These are phyloP conservation scores for Sinocyclocheilus anshuiensis DNA, from an alignment of 2,113 vertebrate species.

Conservation along the genomic window DNA sequence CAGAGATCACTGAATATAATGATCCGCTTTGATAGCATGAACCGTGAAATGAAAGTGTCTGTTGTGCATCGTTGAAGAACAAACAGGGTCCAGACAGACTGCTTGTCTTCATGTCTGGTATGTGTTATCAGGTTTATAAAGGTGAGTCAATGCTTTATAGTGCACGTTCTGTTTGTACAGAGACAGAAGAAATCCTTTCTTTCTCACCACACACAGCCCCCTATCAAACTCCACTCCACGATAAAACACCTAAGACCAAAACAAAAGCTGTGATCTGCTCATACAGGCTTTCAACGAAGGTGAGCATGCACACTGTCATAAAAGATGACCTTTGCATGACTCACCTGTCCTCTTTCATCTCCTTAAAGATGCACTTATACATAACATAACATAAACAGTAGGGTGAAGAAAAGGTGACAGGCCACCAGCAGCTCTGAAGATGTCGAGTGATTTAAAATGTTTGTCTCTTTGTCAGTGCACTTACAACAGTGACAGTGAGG, in stretches of 20 bases:
- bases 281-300: conserved; percentile 22
- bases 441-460: conserved; percentile 38
- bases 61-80: conserved; percentile 7
- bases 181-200: neutral
- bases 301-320: neutral
- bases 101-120: conserved; percentile 21
- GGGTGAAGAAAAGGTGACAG: conserved; percentile 43
- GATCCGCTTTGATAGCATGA: neutral
- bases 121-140: conserved; percentile 24
- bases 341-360: conserved; percentile 46
- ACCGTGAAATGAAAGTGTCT: conserved; percentile 11
- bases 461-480: conserved; percentile 33
- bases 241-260: conserved; percentile 29
- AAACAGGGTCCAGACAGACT: conserved; percentile 9
- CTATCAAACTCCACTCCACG: conserved; percentile 12
- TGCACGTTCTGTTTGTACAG: neutral
- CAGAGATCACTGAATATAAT: conserved; percentile 5
- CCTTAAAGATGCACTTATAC: conserved; percentile 37
- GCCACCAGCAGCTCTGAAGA: conserved; percentile 27
- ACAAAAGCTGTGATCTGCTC: conserved; percentile 36
- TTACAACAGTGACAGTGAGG: conserved; percentile 15
- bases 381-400: conserved; percentile 39
- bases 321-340: conserved; percentile 37
- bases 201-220: conserved; percentile 35
- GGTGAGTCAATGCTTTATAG: neutral